A percentile compares a stretch with the other conserved stretches of the same genome.
These are phyloP conservation scores for Rhopalosiphum maidis DNA, from an alignment of 1,140 invertebrate genomes.

Conservation along the genomic window DNA sequence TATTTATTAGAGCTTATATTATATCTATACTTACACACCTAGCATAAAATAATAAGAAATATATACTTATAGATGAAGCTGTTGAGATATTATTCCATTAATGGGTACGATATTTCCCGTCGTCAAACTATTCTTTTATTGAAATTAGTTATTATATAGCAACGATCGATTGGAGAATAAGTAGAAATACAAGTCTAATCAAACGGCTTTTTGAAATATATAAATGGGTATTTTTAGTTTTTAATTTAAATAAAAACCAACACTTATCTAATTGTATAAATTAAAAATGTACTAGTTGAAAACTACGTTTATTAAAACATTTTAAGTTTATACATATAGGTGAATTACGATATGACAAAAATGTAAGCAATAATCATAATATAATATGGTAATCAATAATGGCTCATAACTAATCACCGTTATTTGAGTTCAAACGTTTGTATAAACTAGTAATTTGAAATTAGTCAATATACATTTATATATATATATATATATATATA, in stretches of 20 bases:
- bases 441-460: not conserved
- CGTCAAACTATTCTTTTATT: not conserved
- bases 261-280: not conserved
- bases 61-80: too few species aligned
- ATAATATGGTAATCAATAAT: not conserved
- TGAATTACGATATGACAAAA: not conserved
- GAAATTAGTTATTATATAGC: not conserved
- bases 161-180: not conserved
- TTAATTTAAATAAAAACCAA: not conserved
- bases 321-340: not conserved
- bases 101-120: not conserved
- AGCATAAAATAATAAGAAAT: not conserved
- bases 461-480: not conserved
- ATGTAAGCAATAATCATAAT: not conserved
- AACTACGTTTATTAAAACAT: too few species aligned
- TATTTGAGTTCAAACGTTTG: not conserved
- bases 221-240: not conserved
- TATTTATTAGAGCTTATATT: not conserved
- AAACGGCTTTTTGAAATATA: not conserved
- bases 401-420: not conserved
- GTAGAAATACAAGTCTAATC: not conserved
- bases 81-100: too few species aligned
- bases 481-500: too few species aligned
- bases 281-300: too few species aligned
- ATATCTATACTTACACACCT: not conserved